Conservation (phyloP, 2,113 vertebrate species). For the cat (Felis catus) region DNA sequence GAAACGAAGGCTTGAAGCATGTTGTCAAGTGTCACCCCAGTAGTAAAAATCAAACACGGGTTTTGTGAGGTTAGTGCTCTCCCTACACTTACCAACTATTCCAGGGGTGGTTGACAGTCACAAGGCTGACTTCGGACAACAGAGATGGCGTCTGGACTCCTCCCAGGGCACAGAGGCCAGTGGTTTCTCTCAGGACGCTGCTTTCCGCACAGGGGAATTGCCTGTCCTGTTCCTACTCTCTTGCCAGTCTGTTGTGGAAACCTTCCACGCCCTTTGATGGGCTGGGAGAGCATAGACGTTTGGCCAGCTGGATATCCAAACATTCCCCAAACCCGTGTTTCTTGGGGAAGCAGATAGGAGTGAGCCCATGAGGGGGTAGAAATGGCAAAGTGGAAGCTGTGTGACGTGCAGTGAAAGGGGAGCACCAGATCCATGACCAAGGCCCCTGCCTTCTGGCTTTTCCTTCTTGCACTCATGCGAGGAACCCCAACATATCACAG, state of each 20-base stretch:
- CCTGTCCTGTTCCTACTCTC: background rate
- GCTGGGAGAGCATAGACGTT: background rate
- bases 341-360: background rate
- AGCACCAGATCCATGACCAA: background rate
- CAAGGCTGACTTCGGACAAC: too few relatives aligned
- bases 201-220: background rate
- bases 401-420: background rate
- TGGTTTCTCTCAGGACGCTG: background rate
- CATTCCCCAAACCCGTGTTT: background rate
- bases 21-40: background rate
- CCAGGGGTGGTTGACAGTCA: background rate
- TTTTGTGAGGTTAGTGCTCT: background rate
- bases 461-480: rapidly evolving
- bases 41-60: background rate
- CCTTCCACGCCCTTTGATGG: background rate
- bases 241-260: background rate
- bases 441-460: background rate
- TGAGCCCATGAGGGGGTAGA: background rate
- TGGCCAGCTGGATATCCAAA: background rate
- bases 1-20: background rate
- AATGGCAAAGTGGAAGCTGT: rapidly evolving
- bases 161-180: background rate
- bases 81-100: background rate
- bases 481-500: background rate
- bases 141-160: background rate